Evolutionary conservation across 2,888 invertebrate genomes (phyloP).

Genomic region (Oscheius sp.): DNA sequence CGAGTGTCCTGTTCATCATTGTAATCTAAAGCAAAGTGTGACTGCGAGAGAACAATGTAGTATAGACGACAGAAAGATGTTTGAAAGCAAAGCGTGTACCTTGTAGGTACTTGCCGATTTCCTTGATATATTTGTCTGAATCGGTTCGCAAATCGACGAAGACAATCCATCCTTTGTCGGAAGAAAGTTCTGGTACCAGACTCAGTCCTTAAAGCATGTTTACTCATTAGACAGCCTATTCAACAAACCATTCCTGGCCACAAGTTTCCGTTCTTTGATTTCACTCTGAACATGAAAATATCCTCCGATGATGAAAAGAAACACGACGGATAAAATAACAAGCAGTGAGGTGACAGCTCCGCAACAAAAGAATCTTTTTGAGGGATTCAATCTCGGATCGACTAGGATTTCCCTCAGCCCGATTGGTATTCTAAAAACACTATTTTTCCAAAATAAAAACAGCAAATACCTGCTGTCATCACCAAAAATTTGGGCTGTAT

Average conservation of each 20-base stretch:
- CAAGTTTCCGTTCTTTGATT: conserved; percentile 5
- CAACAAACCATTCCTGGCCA: conserved; percentile 15
- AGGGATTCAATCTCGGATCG: conserved; percentile 23
- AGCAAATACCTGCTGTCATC: conserved; percentile 10
- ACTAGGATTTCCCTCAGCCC: conserved; percentile 22
- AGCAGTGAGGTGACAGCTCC: conserved; percentile 15
- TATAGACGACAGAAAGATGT: too few species aligned
- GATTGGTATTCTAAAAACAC: conserved; percentile 17
- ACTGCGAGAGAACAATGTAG: too few species aligned
- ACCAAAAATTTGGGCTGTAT: conserved; percentile 26
- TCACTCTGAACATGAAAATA: conserved; percentile 30
- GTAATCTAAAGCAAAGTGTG: not conserved
- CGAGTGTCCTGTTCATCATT: conserved; percentile 16
- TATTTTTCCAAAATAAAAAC: not conserved
- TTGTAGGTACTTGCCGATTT: not conserved
- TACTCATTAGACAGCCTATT: not conserved
- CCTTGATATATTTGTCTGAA: not conserved
- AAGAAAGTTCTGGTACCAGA: conserved; percentile 10
- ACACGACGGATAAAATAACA: conserved; percentile 7
- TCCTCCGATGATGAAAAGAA: conserved; percentile 29
- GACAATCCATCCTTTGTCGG: conserved; percentile 12
- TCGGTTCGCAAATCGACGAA: conserved; percentile 4
- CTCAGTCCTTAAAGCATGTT: conserved; percentile 11
- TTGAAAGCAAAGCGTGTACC: not conserved
- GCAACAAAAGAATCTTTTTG: conserved; percentile 27